Evolutionary conservation across 1,140 invertebrate genomes (phyloP).

Genomic region (Cotesia glomerata): DNA sequence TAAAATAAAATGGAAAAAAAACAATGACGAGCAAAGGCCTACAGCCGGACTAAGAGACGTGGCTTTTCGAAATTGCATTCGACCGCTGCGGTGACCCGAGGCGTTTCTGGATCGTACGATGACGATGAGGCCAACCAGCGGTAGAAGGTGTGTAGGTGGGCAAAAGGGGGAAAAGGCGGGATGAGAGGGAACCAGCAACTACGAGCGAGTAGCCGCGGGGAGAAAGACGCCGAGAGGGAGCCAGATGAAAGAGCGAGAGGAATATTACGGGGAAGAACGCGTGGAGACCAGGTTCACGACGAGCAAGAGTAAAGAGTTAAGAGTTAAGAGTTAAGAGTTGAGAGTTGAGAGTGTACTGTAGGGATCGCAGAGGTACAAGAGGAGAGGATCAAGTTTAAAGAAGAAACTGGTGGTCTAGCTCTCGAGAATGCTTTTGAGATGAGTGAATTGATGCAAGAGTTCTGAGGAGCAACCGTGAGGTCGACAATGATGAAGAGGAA

Average conservation of each 20-base stretch:
- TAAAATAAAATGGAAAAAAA: not conserved
- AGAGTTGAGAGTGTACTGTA: not conserved
- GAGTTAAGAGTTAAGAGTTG: not conserved
- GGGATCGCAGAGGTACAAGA: constrained; percentile 23
- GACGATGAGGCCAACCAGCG: constrained; percentile 39
- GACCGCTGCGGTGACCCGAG: constrained; percentile 36
- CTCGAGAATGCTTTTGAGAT: constrained; percentile 10
- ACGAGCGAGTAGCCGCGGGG: constrained; percentile 7
- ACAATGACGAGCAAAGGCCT: not conserved
- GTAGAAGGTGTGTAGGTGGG: constrained; percentile 9
- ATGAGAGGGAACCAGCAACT: constrained; percentile 8
- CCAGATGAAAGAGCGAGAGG: not conserved
- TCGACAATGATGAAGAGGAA: constrained; percentile 18
- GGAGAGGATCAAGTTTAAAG: constrained; percentile 17
- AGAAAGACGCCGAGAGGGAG: not conserved
- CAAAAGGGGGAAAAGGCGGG: not conserved
- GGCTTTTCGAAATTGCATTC: constrained; percentile 35
- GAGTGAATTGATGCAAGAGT: not conserved
- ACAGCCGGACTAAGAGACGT: not conserved
- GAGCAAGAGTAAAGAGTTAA: not conserved
- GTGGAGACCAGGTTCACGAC: constrained; percentile 16
- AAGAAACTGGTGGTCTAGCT: not conserved
- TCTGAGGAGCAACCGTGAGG: too few species aligned
- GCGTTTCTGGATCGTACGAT: constrained; percentile 60
- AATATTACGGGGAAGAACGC: not conserved